These are phyloP conservation scores for Heterochromis multidens DNA, from an alignment of 2,113 vertebrate genomes.

Conservation along the genomic window DNA sequence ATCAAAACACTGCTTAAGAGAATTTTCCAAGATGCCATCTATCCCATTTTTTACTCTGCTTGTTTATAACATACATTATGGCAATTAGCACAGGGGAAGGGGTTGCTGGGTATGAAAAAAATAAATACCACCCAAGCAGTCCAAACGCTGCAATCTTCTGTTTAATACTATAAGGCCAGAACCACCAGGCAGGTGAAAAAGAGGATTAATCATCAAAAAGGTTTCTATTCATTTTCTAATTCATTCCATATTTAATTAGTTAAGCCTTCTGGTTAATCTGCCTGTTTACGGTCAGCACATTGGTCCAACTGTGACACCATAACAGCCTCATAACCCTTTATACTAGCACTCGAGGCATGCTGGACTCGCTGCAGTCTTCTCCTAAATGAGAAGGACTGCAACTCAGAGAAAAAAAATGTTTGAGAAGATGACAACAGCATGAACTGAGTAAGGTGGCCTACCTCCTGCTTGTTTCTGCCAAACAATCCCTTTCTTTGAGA, in stretches of 20 bases:
- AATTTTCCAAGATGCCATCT: neutral
- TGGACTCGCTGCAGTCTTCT: neutral
- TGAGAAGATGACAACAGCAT: too few relatives aligned
- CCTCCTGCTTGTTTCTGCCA: too few relatives aligned
- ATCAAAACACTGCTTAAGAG: neutral
- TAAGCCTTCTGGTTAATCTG: neutral
- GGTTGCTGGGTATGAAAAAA: neutral
- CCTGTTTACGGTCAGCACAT: neutral
- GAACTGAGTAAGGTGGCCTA: too few relatives aligned
- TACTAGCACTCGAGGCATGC: neutral
- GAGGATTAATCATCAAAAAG: neutral
- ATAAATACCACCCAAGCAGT: neutral
- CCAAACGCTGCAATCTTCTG: neutral
- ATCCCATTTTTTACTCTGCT: neutral
- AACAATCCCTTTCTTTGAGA: too few relatives aligned
- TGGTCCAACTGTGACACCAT: neutral
- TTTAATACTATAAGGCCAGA: neutral
- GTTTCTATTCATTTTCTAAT: neutral
- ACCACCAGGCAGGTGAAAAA: neutral
- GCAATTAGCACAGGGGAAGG: neutral
- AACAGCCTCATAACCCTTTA: neutral
- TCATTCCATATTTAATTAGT: neutral
- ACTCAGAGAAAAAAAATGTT: neutral
- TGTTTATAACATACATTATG: neutral
- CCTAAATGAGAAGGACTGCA: neutral